Evolutionary conservation across 92 coral and sea anemone genomes (phyloP).

Genomic region (Ricordea florida): DNA sequence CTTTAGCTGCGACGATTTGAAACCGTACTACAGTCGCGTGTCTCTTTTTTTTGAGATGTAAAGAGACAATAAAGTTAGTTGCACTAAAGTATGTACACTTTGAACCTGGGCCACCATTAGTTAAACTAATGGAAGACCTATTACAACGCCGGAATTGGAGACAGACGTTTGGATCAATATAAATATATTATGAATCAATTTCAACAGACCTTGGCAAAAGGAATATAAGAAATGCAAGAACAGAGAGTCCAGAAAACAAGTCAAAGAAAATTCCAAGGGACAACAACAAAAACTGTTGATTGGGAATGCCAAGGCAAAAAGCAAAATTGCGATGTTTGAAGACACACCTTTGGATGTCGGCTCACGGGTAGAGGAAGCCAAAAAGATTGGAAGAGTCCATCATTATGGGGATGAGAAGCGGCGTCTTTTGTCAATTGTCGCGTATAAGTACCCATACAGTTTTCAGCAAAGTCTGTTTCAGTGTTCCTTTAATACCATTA

Average conservation of each 20-base stretch:
- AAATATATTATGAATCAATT: neutral
- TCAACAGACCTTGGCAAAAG: constrained; percentile 1
- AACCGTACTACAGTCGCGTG: neutral
- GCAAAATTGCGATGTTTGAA: neutral
- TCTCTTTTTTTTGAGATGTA: neutral
- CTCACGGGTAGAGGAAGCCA: constrained; percentile 30
- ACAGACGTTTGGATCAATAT: neutral
- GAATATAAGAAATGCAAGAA: constrained; percentile 41
- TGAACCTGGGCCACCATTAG: neutral
- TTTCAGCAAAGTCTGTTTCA: constrained; percentile 14
- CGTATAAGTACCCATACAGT: constrained; percentile 16
- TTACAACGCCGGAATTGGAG: constrained; percentile 3
- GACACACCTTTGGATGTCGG: constrained; percentile 1
- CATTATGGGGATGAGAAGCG: constrained; percentile 36
- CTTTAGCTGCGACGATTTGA: neutral
- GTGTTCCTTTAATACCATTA: constrained; percentile 33
- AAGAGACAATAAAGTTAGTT: neutral
- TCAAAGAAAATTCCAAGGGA: neutral
- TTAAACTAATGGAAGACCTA: constrained; percentile 1
- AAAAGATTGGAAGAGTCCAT: neutral
- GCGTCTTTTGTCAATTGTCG: constrained; percentile 47
- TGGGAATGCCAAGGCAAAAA: constrained; percentile 19
- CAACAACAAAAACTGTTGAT: constrained; percentile 25
- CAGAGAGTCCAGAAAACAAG: neutral
- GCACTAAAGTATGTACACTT: neutral